phyloP scores from a whole-genome alignment of 1,140 invertebrate genomes.

The Xylocopa sonorina region DNA sequence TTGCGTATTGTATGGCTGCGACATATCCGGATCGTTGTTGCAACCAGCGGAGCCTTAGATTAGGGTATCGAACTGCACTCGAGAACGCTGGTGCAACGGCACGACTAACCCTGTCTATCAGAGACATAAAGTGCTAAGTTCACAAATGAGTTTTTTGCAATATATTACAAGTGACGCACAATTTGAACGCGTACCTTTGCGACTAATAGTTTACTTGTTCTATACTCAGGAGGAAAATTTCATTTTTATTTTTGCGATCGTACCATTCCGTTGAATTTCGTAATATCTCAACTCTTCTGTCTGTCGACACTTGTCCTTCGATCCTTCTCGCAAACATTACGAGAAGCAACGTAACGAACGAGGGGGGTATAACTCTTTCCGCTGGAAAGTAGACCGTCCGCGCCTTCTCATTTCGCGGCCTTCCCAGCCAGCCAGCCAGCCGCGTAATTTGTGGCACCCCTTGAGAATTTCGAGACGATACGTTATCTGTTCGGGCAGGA shows the following conservation, averaged over 20 bases:
- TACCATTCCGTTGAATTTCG: too few species aligned
- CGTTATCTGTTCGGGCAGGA: constrained; percentile 60
- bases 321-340: too few species aligned
- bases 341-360: not conserved
- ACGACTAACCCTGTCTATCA: not conserved
- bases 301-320: too few species aligned
- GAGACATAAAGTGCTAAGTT: not conserved
- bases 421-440: not conserved
- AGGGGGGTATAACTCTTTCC: constrained; percentile 35
- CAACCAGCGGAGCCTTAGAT: constrained; percentile 22
- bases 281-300: too few species aligned
- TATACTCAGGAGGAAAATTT: too few species aligned
- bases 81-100: constrained; percentile 18
- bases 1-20: constrained; percentile 33
- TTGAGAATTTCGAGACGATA: constrained; percentile 61
- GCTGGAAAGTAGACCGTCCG: constrained; percentile 28
- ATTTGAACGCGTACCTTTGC: too few species aligned
- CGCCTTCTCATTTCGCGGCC: constrained; percentile 28
- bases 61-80: constrained; percentile 45
- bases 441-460: constrained; percentile 57
- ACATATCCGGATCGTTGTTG: constrained; percentile 23
- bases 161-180: too few species aligned
- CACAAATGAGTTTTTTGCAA: too few species aligned
- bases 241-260: too few species aligned
- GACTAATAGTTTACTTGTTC: too few species aligned